A percentile compares a stretch with the other conserved stretches of the same genome.
Conservation (phyloP, 2,113 vertebrate genomes). For the Aphyosemion australe region DNA sequence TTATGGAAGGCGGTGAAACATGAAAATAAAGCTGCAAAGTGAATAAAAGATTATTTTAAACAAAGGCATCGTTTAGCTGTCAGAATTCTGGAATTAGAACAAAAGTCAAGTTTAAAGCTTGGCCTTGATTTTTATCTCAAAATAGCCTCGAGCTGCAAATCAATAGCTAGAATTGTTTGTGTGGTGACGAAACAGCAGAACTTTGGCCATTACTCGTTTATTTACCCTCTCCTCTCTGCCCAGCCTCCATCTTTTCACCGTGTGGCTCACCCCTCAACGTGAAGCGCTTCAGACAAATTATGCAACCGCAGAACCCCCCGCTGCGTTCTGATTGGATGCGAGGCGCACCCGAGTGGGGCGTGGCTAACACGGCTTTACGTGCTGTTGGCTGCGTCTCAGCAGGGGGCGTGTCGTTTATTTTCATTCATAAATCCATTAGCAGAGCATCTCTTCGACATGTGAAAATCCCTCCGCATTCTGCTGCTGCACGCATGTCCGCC, state of each 20-base stretch:
- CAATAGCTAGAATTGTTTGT: background rate
- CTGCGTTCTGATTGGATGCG: slow-evolving; percentile 59
- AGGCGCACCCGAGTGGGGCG: background rate
- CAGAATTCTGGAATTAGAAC: slow-evolving; percentile 28
- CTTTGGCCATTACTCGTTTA: background rate
- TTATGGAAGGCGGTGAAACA: too few relatives aligned
- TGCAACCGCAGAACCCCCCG: slow-evolving; percentile 54
- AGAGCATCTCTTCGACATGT: slow-evolving; percentile 45
- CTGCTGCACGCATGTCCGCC: slow-evolving; percentile 22
- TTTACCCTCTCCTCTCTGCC: slow-evolving; percentile 11
- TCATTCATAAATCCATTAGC: slow-evolving; percentile 79
- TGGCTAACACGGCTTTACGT: background rate
- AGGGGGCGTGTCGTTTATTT: slow-evolving; percentile 51
- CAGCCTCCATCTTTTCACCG: background rate
- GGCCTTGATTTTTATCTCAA: background rate
- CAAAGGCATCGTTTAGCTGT: too few relatives aligned
- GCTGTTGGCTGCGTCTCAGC: slow-evolving; percentile 41
- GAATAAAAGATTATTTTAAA: too few relatives aligned
- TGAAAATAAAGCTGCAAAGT: too few relatives aligned
- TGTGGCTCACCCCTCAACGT: slow-evolving; percentile 55
- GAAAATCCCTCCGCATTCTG: slow-evolving; percentile 29
- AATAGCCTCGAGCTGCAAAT: background rate
- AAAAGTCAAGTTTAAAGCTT: slow-evolving; percentile 22
- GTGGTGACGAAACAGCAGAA: background rate
- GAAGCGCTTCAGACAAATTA: slow-evolving; percentile 64